Evolutionary conservation across 2,888 invertebrate species (phyloP), one percentile per base, ranked within the genome.

Genomic region (Drosophila atripex): DNA sequence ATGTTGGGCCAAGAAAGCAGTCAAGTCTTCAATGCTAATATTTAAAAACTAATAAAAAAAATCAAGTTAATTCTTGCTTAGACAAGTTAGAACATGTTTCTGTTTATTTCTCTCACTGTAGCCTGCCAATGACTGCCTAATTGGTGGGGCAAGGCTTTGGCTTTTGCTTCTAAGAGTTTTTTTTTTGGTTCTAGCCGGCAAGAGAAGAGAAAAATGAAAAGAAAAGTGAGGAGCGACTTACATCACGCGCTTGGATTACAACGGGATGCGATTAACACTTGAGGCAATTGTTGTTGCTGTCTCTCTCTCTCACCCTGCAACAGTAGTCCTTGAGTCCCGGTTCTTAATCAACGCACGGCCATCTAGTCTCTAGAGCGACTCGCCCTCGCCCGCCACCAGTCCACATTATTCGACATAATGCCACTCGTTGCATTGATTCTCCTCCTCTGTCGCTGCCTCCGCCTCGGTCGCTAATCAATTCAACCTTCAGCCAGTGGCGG

Each of bases 401-500:
- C n/a, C n/a, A n/a, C n/a, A n/a, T n/a, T n/a, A n/a, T n/a, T n/a
- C n/a, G n/a, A n/a, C n/a, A n/a, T n/a, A n/a, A 18, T 18, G 18
- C 12, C 41, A 59, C 64, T 60, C 41, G 14, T 39, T 43, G 59
- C 59, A 46, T 46, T 46, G 59, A 60, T 60, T 58, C 46, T 9
- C 0, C 21, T 35, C 18, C 38, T 28, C 1, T 30, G 46, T 16
- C 30, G 35, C 46, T 35, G 51, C 14, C 38, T 43, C 35, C 53
- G 51, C 32, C 30, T 49, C 21, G 68, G 75, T 47, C 73, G 73
- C 73, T 82, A 75, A 82, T 87, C 76, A 87, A 85, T 82, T 82
- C 78, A 87, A 82, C 82, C 82, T 82, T 87, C 86, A 80, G 76
- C 78, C 80, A 64, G 65, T 66, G 65, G 76, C 78, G 75, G 80